Evolutionary conservation across 2,888 invertebrate genomes (phyloP).

Genomic region (Athrips mouffetella): DNA sequence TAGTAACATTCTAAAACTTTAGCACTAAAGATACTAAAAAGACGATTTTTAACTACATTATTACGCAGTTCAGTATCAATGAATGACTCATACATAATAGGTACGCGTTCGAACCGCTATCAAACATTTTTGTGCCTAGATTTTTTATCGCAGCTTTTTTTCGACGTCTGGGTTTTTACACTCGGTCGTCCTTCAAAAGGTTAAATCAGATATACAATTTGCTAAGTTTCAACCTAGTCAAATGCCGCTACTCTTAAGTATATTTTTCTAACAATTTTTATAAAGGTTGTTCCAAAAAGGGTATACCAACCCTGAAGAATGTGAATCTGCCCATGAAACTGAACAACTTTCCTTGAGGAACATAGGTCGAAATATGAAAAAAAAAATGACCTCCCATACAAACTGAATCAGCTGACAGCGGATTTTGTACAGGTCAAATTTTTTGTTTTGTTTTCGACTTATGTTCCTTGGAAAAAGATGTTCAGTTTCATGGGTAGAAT

Average conservation of each 20-base stretch:
- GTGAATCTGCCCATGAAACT: no score
- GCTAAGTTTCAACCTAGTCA: background rate
- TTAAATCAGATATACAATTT: background rate
- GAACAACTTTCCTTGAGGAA: no score
- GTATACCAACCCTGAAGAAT: background rate
- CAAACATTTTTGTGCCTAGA: background rate
- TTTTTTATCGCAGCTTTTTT: background rate
- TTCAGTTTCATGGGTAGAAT: no score
- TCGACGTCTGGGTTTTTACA: conserved; percentile 1
- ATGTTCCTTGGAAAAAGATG: no score
- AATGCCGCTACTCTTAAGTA: background rate
- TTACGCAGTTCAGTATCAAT: background rate
- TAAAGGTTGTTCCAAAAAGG: background rate
- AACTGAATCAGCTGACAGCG: no score
- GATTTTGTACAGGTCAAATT: no score
- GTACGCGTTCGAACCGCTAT: no score
- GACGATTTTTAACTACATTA: background rate
- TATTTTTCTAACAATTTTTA: background rate
- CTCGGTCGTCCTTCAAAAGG: no score
- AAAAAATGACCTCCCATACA: no score
- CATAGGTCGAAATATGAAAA: no score
- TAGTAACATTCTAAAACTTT: background rate
- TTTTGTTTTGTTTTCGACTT: no score
- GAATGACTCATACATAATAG: conserved; percentile 2
- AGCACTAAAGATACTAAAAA: background rate